These are phyloP conservation scores for Grammomys dolichurus DNA, from an alignment of 2,113 vertebrate species.

Conservation along the genomic window DNA sequence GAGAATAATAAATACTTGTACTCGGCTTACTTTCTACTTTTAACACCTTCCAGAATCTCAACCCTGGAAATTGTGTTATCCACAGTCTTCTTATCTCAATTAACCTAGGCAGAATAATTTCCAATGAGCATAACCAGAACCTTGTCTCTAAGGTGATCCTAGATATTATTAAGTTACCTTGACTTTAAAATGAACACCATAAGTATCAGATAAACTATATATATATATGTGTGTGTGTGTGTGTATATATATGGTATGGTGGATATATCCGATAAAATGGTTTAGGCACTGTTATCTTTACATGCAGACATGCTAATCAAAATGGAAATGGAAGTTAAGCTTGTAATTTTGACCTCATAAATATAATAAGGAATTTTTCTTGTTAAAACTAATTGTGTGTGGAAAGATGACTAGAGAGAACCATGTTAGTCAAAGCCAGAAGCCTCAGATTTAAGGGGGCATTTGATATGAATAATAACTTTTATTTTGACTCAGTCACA, in stretches of 20 bases:
- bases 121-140: background rate
- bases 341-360: background rate
- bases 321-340: background rate
- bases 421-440: background rate
- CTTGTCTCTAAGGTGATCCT: background rate
- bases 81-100: background rate
- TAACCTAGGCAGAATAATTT: background rate
- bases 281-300: background rate
- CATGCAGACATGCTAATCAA: background rate
- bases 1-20: background rate
- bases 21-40: background rate
- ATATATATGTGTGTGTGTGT: rapidly evolving
- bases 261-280: background rate
- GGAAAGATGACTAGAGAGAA: background rate
- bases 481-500: background rate
- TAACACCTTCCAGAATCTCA: background rate
- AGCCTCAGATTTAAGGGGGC: background rate
- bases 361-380: background rate
- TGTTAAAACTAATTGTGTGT: background rate
- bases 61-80: background rate
- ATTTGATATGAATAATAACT: background rate
- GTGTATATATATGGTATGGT: background rate
- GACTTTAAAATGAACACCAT: background rate
- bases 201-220: background rate
- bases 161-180: background rate